Conservation (phyloP, 1,140 invertebrate genomes). For the Ylistrum balloti region DNA sequence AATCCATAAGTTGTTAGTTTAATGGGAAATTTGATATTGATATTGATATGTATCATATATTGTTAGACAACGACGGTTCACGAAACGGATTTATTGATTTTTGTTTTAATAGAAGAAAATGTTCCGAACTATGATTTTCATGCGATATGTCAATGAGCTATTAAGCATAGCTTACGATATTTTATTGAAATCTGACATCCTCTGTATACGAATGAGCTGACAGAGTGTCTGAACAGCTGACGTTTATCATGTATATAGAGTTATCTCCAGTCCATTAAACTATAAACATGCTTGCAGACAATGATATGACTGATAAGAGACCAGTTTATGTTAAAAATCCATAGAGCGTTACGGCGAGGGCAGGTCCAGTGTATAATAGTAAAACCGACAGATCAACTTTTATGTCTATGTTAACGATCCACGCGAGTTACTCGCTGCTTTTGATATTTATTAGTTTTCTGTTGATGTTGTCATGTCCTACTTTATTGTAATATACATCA, state of each 20-base stretch:
- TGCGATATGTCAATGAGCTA: neutral
- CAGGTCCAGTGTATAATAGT: neutral
- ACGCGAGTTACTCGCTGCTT: too few species aligned
- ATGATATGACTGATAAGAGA: neutral
- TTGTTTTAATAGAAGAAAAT: too few species aligned
- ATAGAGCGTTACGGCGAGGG: neutral
- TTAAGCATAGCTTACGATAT: neutral
- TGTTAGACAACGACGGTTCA: too few species aligned
- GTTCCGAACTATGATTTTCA: neutral
- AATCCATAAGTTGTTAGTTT: too few species aligned
- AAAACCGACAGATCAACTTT: neutral
- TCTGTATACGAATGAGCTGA: neutral
- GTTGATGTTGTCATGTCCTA: too few species aligned
- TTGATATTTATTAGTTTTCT: too few species aligned
- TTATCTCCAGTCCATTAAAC: slow-evolving; percentile 12
- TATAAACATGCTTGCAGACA: neutral
- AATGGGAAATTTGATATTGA: too few species aligned
- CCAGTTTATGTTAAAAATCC: neutral
- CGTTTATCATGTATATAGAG: neutral
- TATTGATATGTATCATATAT: too few species aligned
- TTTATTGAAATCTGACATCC: neutral
- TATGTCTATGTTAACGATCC: neutral
- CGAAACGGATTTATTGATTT: too few species aligned
- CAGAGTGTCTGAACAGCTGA: neutral
- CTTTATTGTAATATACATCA: too few species aligned